Base-by-base conservation (phyloP, 2,888 invertebrate genomes). In the Dioctria linearis region DNA sequence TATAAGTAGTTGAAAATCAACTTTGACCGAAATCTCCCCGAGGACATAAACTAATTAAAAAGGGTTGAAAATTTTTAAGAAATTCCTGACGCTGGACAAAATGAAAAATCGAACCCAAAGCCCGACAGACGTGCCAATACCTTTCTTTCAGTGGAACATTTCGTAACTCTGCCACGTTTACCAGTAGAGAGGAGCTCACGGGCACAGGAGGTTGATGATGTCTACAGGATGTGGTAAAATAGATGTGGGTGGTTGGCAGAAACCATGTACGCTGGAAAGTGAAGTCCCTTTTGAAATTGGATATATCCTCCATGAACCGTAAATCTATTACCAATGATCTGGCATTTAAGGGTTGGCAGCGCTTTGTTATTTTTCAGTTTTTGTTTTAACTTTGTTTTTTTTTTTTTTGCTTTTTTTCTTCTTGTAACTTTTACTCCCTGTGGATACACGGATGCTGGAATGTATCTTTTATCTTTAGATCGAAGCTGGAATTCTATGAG, bases 401-500 rank as follows among this genome's bases (percentile, higher is more conserved):
- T 25, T 40, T 57, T 40, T 65, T 40, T 3, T 3, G 37, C 5
- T 57, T 51, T 39, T 73, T 51, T 3, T 51, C 37, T 61, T 75
- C 25, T n/a, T 54, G 5, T n/a, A 11, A n/a, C 40, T 39, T n/a
- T 13, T n/a, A 39, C 37, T 54, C 42, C 37, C 37, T 63, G 5
- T 43, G 9, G 8, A 8, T 63, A 40, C 39, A 42, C 4, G 75
- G 42, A 54, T 61, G n/a, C 49, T 80, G 71, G 67, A 67, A 51
- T 75, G 11, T 71, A 71, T 43, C 46, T 5, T 66, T 3, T 43
- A 43, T 11, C 11, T 46, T 59, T 88, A 96, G 96, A 87, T 90
- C 92, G 75, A 94, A 95, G 83, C 89, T 97, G 85, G 96, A 97
- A 87, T 93, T 94, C 88, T 97, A 95, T 89, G 96, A 96, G 88